These are phyloP conservation scores for Astropecten irregularis DNA, from an alignment of 53 echinoderm and acorn worm species.

Conservation along the genomic window DNA sequence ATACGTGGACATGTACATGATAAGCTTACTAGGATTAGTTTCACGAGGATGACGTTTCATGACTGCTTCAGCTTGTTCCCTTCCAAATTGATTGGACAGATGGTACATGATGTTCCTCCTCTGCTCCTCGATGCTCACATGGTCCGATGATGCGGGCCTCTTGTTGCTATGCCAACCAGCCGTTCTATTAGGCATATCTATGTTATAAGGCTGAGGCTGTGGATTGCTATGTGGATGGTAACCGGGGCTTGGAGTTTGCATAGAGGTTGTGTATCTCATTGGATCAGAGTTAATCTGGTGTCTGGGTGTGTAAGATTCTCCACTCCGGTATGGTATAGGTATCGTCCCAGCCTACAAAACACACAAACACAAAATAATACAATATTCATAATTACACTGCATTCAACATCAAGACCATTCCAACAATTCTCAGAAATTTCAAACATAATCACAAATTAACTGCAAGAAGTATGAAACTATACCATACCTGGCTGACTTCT, in stretches of 20 bases:
- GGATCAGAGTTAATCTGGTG: not conserved
- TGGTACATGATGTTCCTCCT: constrained; percentile 11
- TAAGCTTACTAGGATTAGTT: constrained; percentile 14
- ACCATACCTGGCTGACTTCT: constrained; percentile 27
- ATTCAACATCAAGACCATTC: too few species aligned
- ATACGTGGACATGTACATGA: constrained; percentile 5
- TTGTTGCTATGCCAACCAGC: too few species aligned
- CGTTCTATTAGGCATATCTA: too few species aligned
- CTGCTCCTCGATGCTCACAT: too few species aligned
- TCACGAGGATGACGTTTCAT: constrained; percentile 46
- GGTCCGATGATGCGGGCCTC: too few species aligned
- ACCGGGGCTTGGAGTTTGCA: not conserved
- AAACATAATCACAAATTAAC: too few species aligned
- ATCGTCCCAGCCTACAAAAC: not conserved
- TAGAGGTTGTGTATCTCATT: not conserved
- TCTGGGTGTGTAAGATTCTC: not conserved
- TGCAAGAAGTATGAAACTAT: too few species aligned
- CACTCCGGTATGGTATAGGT: constrained; percentile 1
- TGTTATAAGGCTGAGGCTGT: not conserved
- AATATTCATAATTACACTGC: too few species aligned
- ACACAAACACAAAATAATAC: not conserved
- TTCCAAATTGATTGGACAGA: constrained; percentile 1
- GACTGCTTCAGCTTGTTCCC: not conserved
- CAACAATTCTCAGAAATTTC: too few species aligned
- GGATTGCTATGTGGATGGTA: not conserved